Percentiles rank a stretch among this genome's conserved stretches.
Conservation (phyloP, 2,888 invertebrate genomes). For the Drosophila buzzatii region DNA sequence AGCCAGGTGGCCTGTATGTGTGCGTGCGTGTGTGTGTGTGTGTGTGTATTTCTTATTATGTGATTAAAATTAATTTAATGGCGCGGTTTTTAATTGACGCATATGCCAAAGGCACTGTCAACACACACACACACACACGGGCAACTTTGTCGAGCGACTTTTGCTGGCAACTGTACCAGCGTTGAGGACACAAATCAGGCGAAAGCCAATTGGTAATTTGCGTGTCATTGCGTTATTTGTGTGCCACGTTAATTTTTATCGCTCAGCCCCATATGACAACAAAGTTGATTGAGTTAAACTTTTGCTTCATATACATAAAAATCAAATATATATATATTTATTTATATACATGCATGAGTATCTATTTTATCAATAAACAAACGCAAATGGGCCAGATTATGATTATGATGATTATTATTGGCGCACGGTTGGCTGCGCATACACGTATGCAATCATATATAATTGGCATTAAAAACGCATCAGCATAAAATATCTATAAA, state of each 20-base stretch:
- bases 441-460: conserved; percentile 49
- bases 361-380: conserved; percentile 72
- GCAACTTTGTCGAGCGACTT: conserved; percentile 24
- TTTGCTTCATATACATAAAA: conserved; percentile 8
- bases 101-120: conserved; percentile 48
- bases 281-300: conserved; percentile 55
- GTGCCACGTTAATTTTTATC: conserved; percentile 32
- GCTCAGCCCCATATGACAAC: conserved; percentile 12
- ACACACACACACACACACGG: conserved; percentile 7
- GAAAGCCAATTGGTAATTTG: conserved; percentile 71
- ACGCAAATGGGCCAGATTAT: conserved; percentile 48
- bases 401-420: conserved; percentile 69
- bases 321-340: no score
- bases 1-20: conserved; percentile 58
- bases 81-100: conserved; percentile 82
- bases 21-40: conserved; percentile 20
- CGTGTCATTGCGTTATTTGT: conserved; percentile 74
- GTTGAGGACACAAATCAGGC: conserved; percentile 49
- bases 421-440: conserved; percentile 50
- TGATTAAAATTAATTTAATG: conserved; percentile 82
- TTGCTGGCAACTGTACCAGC: conserved; percentile 53
- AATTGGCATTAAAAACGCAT: conserved; percentile 79
- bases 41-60: conserved; percentile 75
- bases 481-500: conserved; percentile 44
- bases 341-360: neutral